phyloP scores from a whole-genome alignment of 2,888 invertebrate species.

The Folsomia candida region DNA sequence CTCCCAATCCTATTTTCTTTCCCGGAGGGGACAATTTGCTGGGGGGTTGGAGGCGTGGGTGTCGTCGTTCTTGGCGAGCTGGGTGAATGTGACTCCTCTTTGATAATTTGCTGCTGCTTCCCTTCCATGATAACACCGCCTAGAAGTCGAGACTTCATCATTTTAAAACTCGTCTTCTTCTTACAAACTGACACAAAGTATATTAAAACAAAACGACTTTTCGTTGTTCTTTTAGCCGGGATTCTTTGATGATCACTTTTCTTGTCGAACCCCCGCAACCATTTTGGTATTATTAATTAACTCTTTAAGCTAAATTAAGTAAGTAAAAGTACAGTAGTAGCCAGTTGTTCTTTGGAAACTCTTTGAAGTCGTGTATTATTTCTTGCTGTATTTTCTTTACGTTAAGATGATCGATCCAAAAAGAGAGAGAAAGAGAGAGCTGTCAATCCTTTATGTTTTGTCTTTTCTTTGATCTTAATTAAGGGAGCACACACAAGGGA shows the following conservation, averaged over 20 bases:
- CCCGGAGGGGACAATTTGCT: constrained; percentile 31
- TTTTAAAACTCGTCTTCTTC: constrained; percentile 9
- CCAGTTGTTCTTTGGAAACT: neutral
- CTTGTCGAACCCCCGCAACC: neutral
- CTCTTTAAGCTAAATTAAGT: neutral
- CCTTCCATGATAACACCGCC: constrained; percentile 51
- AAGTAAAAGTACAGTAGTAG: neutral
- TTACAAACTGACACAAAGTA: too few species aligned
- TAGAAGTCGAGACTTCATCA: constrained; percentile 48
- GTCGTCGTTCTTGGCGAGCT: constrained; percentile 6
- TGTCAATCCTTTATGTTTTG: neutral
- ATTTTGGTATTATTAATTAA: neutral
- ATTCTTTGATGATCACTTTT: neutral
- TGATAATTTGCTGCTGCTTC: constrained; percentile 43
- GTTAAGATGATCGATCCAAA: neutral
- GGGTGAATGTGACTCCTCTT: constrained; percentile 47
- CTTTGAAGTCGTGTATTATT: neutral
- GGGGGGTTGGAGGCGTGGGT: constrained; percentile 29
- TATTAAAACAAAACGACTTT: too few species aligned
- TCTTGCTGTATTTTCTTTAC: neutral
- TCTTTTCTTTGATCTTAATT: neutral
- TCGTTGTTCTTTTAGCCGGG: too few species aligned
- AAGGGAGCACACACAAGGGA: neutral
- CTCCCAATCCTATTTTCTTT: constrained; percentile 50
- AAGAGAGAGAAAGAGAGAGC: too few species aligned